These are phyloP conservation scores for Leucoraja erinaceus DNA, from an alignment of 2,113 vertebrate genomes.

Conservation along the genomic window DNA sequence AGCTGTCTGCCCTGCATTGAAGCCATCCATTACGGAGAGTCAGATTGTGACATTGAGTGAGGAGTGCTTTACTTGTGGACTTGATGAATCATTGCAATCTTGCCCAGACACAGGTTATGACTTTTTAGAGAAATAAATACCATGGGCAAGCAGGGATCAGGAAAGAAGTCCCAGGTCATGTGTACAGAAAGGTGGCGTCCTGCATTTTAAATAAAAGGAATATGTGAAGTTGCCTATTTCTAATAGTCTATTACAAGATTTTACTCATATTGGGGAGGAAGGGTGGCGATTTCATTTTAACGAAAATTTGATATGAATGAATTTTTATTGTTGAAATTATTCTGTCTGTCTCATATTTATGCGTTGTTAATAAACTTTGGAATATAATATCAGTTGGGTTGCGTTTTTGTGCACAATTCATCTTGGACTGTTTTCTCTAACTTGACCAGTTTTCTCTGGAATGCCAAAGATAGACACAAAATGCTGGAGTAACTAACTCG, in stretches of 20 bases:
- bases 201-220: constrained; percentile 3
- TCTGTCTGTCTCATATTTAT: constrained; percentile 3
- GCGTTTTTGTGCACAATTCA: not conserved
- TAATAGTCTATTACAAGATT: constrained; percentile 5
- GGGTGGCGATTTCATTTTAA: not conserved
- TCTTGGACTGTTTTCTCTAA: too few species aligned
- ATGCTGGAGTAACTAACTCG: too few species aligned
- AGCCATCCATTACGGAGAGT: not conserved
- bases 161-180: not conserved
- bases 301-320: constrained; percentile 8
- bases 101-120: not conserved
- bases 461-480: too few species aligned
- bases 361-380: constrained; percentile 21
- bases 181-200: not conserved
- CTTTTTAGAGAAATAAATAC: too few species aligned
- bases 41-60: not conserved
- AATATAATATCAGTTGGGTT: not conserved
- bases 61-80: not conserved
- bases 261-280: constrained; percentile 30
- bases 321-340: constrained; percentile 34
- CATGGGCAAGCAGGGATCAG: not conserved
- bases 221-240: not conserved
- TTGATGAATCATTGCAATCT: not conserved
- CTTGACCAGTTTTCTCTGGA: too few species aligned
- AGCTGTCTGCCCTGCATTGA: not conserved